Conservation (phyloP, 2,113 vertebrate genomes). For the Pardalotus punctatus region DNA sequence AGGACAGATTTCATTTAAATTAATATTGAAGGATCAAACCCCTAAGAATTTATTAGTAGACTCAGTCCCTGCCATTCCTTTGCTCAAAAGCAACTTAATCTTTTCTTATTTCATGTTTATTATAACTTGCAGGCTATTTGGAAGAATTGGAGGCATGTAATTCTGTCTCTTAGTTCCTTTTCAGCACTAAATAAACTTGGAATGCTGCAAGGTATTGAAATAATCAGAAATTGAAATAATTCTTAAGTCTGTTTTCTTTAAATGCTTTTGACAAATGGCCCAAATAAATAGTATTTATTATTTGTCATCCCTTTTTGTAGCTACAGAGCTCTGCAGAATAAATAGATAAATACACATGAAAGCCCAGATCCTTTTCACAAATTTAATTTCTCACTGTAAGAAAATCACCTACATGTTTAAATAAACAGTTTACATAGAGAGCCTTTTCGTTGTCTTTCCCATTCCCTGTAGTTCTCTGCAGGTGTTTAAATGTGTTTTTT, state of each 20-base stretch:
- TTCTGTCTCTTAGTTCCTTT: not conserved
- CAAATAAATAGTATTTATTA: not conserved
- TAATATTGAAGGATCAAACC: slow-evolving; percentile 27
- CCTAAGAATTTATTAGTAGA: slow-evolving; percentile 31
- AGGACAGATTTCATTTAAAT: slow-evolving; percentile 45
- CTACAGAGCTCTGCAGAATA: not conserved
- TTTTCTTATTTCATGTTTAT: not conserved
- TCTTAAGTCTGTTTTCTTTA: not conserved
- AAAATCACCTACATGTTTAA: slow-evolving; percentile 47
- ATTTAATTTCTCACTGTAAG: not conserved
- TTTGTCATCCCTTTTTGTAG: not conserved
- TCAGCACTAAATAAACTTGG: not conserved
- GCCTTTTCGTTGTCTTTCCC: slow-evolving; percentile 16
- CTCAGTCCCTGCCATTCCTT: not conserved
- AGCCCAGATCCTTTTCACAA: not conserved
- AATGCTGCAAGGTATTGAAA: not conserved
- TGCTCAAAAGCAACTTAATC: slow-evolving; percentile 14
- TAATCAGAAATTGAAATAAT: not conserved
- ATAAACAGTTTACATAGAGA: slow-evolving; percentile 28
- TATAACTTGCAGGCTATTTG: not conserved
- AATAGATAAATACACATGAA: not conserved
- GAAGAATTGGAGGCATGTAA: not conserved
- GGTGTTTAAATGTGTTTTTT: slow-evolving; percentile 51
- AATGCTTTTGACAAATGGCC: not conserved
- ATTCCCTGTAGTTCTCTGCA: slow-evolving; percentile 41